phyloP scores from a whole-genome alignment of 2,113 vertebrate species.

The Blennius ocellaris region DNA sequence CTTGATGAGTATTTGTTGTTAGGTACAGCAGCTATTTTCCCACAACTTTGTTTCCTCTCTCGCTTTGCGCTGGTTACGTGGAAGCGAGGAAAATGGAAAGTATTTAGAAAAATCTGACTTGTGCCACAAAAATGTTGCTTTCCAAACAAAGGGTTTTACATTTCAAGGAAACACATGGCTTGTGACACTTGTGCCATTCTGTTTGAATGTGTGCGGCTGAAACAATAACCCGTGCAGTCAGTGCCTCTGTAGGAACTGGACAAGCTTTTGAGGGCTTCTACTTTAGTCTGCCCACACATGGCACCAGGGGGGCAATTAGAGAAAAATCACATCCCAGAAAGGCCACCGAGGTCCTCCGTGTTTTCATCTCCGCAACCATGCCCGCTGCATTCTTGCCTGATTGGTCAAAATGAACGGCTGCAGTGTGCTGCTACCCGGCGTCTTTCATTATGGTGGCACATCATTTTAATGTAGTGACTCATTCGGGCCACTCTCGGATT shows the following conservation, averaged over 20 bases:
- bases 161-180: conserved; percentile 1
- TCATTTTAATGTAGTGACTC: conserved; percentile 73
- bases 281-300: conserved; percentile 34
- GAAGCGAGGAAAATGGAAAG: conserved; percentile 30
- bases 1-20: not conserved
- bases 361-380: conserved; percentile 60
- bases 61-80: conserved; percentile 9
- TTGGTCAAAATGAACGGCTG: conserved; percentile 59
- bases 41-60: not conserved
- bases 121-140: conserved; percentile 12
- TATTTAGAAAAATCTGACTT: conserved; percentile 17
- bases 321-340: conserved; percentile 51
- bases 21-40: conserved; percentile 16
- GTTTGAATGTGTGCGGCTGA: conserved; percentile 4
- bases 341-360: conserved; percentile 44
- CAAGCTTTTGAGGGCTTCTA: not conserved
- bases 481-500: conserved; percentile 38
- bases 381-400: conserved; percentile 66
- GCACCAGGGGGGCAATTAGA: conserved; percentile 56
- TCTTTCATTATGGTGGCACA: conserved; percentile 66
- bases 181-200: not conserved
- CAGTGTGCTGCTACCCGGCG: conserved; percentile 46
- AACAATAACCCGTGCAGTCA: conserved; percentile 4
- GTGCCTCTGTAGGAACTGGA: not conserved
- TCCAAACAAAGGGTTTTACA: conserved; percentile 15